A percentile compares a stretch with the other conserved stretches of the same genome.
Evolutionary conservation across 2,797 vertebrate genomes (phyloP).

Genomic region (Epinephelus malabaricus): DNA sequence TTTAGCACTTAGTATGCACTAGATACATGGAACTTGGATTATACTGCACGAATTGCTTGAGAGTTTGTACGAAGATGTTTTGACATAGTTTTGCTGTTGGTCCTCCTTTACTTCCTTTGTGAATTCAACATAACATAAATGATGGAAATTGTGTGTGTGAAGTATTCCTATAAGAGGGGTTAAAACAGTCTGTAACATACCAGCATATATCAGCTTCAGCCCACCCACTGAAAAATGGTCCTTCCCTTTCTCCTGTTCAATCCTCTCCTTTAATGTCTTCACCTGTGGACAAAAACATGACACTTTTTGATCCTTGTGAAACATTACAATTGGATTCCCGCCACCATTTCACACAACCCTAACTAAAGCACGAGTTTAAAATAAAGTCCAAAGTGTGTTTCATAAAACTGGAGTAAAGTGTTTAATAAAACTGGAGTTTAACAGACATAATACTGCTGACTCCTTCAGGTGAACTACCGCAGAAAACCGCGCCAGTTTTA

Average conservation of each 20-base stretch:
- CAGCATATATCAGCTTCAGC: slow-evolving; percentile 97
- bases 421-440: background rate
- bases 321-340: too few relatives aligned
- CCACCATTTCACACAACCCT: background rate
- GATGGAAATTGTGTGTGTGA: too few relatives aligned
- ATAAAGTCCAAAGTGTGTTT: slow-evolving; percentile 50
- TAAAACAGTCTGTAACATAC: slow-evolving; percentile 76
- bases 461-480: background rate
- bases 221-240: slow-evolving; percentile 93
- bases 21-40: too few relatives aligned
- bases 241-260: slow-evolving; percentile 95
- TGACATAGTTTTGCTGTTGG: too few relatives aligned
- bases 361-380: background rate
- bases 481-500: background rate
- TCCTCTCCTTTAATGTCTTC: slow-evolving; percentile 95
- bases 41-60: too few relatives aligned
- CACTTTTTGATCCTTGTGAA: background rate
- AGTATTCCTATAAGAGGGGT: background rate
- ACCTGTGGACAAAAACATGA: slow-evolving; percentile 83
- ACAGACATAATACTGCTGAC: background rate
- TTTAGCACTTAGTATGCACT: too few relatives aligned
- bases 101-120: too few relatives aligned
- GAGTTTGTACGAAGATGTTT: too few relatives aligned
- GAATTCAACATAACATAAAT: too few relatives aligned
- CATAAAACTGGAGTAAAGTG: slow-evolving; percentile 16